Evolutionary conservation across 2,797 vertebrate genomes (phyloP), one percentile per base, ranked within the genome.

Genomic region (Lepilemur septentrionalis): DNA sequence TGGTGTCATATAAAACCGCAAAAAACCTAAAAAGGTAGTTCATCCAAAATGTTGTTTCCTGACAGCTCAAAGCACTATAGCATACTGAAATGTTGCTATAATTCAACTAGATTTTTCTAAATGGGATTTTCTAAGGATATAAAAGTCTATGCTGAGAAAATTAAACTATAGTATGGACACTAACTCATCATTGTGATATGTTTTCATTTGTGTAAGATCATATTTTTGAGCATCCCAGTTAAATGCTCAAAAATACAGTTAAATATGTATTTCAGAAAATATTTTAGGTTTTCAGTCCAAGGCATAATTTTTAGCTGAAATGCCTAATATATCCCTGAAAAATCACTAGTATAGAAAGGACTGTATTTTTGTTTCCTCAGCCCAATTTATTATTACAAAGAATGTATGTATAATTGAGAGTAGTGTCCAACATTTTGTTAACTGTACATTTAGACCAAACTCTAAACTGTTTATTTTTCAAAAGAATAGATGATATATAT

Each of bases 81-180:
- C 23, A 81, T 25, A 73, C 50, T 38, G 20, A 90, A 97, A 97
- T 94, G 65, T 81, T 69, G 38, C 70, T 93, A 90, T 95, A 93
- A 94, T 89, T 92, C 80, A 97, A 81, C 48, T 59, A 69, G 17
- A 91, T 96, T 93, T 89, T 83, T 63, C 55, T 96, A 95, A 95
- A 94, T 94, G 50, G 55, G 80, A 92, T 79, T 89, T 95, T 87
- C 75, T 75, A 73, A 81, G 69, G 18, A 73, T 65, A 59, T 69
- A 92, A 96, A 97, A 93, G 84, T 67, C 75, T 84, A n/a, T 80
- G 41, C 22, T 84, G 78, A 93, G 83, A 92, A 96, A 93, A 96
- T 91, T 94, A 95, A 79, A 93, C 70, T 79, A 57, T 23, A 89
- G 4, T 28, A 87, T 41, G 25, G 61, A 65, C 17, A 88, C 61